Percentiles rank a stretch among this genome's conserved stretches.
These are phyloP conservation scores for Rana temporaria DNA, from an alignment of 2,113 vertebrate species.

Conservation along the genomic window DNA sequence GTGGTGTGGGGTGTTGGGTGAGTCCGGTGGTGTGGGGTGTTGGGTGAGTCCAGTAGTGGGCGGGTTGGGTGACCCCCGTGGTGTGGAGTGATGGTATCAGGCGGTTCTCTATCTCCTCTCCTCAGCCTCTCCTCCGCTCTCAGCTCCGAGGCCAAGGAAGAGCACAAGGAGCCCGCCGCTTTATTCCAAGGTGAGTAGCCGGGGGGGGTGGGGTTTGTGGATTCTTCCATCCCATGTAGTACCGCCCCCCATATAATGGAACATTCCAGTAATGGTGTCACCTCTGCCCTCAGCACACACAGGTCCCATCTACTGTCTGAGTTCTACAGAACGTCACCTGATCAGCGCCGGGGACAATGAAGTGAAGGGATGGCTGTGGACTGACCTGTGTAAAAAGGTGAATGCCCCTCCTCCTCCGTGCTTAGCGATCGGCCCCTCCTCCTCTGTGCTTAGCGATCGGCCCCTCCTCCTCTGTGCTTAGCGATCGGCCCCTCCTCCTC, in stretches of 20 bases:
- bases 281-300: slow-evolving; percentile 75
- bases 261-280: neutral
- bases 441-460: no score
- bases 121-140: slow-evolving; percentile 83
- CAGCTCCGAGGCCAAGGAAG: slow-evolving; percentile 80
- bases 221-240: neutral
- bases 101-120: no score
- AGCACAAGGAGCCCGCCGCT: slow-evolving; percentile 80
- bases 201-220: no score
- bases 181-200: slow-evolving; percentile 78
- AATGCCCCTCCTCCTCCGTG: neutral
- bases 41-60: neutral
- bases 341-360: slow-evolving; percentile 85
- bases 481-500: no score
- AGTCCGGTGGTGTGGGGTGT: neutral
- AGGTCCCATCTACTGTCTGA: slow-evolving; percentile 82
- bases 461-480: no score
- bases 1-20: neutral
- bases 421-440: neutral
- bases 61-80: neutral
- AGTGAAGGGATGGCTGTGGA: slow-evolving; percentile 87
- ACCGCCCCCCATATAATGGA: neutral
- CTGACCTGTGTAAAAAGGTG: slow-evolving; percentile 86
- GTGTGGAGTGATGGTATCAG: no score
- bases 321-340: slow-evolving; percentile 81